phyloP scores from a whole-genome alignment of 1,140 invertebrate species.

The Xylocopa sonorina region DNA sequence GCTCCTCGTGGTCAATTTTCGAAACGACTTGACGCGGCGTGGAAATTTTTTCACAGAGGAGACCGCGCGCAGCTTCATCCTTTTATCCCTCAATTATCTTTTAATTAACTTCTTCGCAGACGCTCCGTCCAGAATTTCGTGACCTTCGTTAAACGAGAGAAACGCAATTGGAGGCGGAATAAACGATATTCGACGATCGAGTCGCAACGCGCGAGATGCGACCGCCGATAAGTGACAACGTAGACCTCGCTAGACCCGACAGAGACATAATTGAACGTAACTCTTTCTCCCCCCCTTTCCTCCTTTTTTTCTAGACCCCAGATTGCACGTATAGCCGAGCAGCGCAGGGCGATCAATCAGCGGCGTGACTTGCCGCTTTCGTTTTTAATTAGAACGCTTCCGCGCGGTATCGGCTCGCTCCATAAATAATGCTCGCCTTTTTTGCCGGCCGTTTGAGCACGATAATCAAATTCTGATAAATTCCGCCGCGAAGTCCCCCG shows the following conservation, averaged over 20 bases:
- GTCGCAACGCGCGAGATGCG: conserved; percentile 21
- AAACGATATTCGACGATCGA: conserved; percentile 21
- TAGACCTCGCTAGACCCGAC: conserved; percentile 29
- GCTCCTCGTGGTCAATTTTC: background rate
- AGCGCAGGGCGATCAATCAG: conserved; percentile 31
- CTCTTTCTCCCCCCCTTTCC: background rate
- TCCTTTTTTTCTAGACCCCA: background rate
- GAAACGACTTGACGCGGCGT: background rate
- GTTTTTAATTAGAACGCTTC: conserved; percentile 51
- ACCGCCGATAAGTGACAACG: conserved; percentile 23
- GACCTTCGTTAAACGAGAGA: too few relatives aligned
- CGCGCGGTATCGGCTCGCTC: conserved; percentile 20
- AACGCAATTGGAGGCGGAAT: background rate
- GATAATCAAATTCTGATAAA: conserved; percentile 47
- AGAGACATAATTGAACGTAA: conserved; percentile 44
- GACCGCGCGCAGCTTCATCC: too few relatives aligned
- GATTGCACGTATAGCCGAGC: conserved; percentile 14
- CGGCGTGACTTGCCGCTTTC: conserved; percentile 33
- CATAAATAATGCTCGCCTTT: conserved; percentile 43
- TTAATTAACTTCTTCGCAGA: background rate
- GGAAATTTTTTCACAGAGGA: conserved; percentile 4
- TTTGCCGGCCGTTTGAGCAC: conserved; percentile 5
- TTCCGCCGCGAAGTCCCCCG: background rate
- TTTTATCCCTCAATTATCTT: background rate
- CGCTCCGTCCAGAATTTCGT: too few relatives aligned